Base-by-base conservation (phyloP, 2,113 vertebrate species). In the Oreochromis niloticus region DNA sequence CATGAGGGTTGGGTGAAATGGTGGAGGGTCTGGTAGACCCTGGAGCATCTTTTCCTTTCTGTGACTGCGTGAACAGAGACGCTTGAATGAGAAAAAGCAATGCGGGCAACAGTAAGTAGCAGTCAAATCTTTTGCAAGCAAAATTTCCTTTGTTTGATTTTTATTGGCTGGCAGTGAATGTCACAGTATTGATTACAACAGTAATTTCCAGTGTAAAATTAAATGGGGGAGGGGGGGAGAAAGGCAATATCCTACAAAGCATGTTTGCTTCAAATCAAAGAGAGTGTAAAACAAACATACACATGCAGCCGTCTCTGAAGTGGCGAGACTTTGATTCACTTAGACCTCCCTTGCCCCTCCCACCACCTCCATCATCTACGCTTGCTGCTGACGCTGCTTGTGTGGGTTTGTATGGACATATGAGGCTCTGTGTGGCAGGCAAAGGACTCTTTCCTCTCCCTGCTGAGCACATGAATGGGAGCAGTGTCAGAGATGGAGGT, bases 91-190 rank as follows among this genome's bases (percentile, higher is more conserved):
- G 94, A 96, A 96, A 96, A 92, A 97, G 97, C 95, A 93, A 98
- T 98, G 97, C 96, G 96, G 96, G 96, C 97, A 95, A 97, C 97
- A 96, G 98, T 99, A 97, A 98, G 97, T 98, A 94, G 84, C 84
- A 87, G 89, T 88, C 79, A 52, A 19, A 88, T 89, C 14, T 88
- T 88, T 89, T 86, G 93, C 91, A 85, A 91, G 87, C 95, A 87
- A 87, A 87, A 92, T 92, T 93, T 95, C 89, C 90, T 79, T 94
- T 89, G 59, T 88, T 52, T 78, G 5, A 22, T 19, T 84, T 52
- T 83, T 68, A 17, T 89, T 34, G 66, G 50, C 30, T 34, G 48
- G 50, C 9, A 57, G 19, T 78, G 30, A 87, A 78, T 85, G 43
- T 75, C 46, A 88, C 30, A n/a, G 32, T 39, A 48, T 85, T 87